Base-by-base conservation (phyloP, 1,140 invertebrate genomes). In the Philaenus spumarius region DNA sequence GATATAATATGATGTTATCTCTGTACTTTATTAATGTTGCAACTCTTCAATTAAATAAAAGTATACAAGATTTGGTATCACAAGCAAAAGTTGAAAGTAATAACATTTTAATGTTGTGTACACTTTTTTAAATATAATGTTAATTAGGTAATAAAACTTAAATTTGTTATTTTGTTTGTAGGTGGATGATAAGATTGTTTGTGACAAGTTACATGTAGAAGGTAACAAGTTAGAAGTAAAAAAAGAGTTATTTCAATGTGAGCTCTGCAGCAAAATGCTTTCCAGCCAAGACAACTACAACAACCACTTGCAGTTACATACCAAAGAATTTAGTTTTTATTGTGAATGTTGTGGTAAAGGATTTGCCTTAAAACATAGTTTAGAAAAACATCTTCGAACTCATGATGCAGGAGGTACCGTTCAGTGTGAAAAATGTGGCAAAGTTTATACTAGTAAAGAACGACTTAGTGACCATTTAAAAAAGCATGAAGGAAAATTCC, bases 301-400 rank as follows among this genome's bases (percentile, higher is more conserved):
- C 19, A 23, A 30, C 17, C 58, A 59, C 35, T 24, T 53, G 17
- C 48, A 59, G 22, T 42, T 30, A 4, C 58, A 59, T 19, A 59
- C 58, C n/a, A 53, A 53, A 45, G 40, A 43, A 14, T 59, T 53
- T 35, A 39, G 50, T 45, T 59, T 34, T 59, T 59, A 59, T 45
- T 59, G 58, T 59, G 58, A 59, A 53, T 24, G n/a, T 34, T 59
- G 58, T 37, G 58, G 58, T 22, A 59, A 59, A 47, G 58, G 58
- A n/a, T 59, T 53, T 26, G 20, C 43, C 2, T 34, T 53, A 26
- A 53, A 53, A 43, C 14, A 19, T 7, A 46, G 15, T 46, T 20
- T 59, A 34, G 37, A 59, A 45, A 59, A 39, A 15, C 58, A 59
- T 46, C 15, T 59, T 2, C 4, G 24, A 6, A 35, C 17, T 7